phyloP scores from a whole-genome alignment of 2,113 vertebrate species.

The Pluvialis apricaria region DNA sequence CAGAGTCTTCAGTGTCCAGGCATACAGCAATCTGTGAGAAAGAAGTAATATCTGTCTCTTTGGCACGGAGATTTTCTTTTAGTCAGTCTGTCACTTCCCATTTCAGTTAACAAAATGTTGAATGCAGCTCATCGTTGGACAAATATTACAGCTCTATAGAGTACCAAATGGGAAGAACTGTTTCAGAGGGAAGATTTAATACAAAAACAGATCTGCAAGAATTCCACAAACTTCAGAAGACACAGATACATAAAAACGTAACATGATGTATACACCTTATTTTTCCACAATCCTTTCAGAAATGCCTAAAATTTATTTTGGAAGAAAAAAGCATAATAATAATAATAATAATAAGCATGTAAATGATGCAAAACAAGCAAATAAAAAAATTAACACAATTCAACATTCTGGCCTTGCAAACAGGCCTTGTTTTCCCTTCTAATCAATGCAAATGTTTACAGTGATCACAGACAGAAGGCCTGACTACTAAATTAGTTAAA shows the following conservation, averaged over 20 bases:
- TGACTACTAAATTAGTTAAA: neutral
- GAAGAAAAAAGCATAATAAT: neutral
- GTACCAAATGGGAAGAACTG: conserved; percentile 54
- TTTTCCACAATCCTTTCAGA: neutral
- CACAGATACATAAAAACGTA: neutral
- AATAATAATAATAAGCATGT: fast-evolving
- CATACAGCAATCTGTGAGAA: conserved; percentile 67
- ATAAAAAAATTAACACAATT: neutral
- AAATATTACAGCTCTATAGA: conserved; percentile 68
- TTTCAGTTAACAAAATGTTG: conserved; percentile 82
- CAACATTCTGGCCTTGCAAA: neutral
- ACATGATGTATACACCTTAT: neutral
- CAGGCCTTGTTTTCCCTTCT: neutral
- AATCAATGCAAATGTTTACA: neutral
- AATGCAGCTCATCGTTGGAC: conserved; percentile 72
- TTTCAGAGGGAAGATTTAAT: conserved; percentile 37
- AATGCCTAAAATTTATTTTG: neutral
- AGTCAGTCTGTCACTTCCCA: conserved; percentile 89
- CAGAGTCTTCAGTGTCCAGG: conserved; percentile 50
- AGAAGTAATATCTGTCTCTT: conserved; percentile 76
- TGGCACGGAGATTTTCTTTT: conserved; percentile 79
- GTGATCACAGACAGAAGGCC: neutral
- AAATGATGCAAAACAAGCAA: neutral
- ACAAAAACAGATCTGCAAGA: neutral
- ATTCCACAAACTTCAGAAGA: neutral